These are phyloP conservation scores for Anguilla japonica DNA, from an alignment of 2,113 vertebrate species.

Conservation along the genomic window DNA sequence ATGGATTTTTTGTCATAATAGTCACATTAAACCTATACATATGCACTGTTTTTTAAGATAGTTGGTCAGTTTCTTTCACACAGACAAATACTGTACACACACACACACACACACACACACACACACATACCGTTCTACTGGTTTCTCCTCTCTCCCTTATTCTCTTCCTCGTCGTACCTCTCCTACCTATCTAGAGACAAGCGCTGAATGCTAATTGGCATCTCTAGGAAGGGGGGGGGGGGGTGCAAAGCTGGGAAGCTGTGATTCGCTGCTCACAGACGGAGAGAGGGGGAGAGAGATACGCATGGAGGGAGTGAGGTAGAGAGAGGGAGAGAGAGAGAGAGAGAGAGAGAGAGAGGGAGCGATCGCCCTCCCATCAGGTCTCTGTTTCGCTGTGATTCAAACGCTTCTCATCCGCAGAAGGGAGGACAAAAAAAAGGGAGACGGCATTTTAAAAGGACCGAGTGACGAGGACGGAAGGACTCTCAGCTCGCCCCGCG, in stretches of 20 bases:
- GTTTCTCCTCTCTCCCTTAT: not conserved
- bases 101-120: slow-evolving; percentile 2
- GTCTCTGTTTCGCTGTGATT: slow-evolving; percentile 50
- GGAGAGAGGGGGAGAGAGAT: slow-evolving; percentile 39
- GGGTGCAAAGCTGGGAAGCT: slow-evolving; percentile 44
- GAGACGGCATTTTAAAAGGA: slow-evolving; percentile 23
- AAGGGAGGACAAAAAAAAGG: slow-evolving; percentile 9
- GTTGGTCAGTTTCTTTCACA: not conserved
- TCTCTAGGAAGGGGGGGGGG: slow-evolving; percentile 35
- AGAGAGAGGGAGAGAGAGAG: slow-evolving; percentile 42
- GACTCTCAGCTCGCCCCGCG: slow-evolving; percentile 17
- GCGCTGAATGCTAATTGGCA: slow-evolving; percentile 61
- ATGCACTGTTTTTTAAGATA: not conserved
- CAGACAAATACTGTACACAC: not conserved
- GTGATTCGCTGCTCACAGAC: slow-evolving; percentile 68
- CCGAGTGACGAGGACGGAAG: slow-evolving; percentile 34
- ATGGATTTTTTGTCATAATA: not conserved
- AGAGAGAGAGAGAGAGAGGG: slow-evolving; percentile 47
- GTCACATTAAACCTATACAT: not conserved
- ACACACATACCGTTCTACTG: not conserved
- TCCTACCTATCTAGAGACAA: slow-evolving; percentile 41
- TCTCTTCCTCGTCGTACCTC: slow-evolving; percentile 20
- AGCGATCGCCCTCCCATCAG: slow-evolving; percentile 47
- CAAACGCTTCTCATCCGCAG: slow-evolving; percentile 51
- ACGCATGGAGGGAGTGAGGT: slow-evolving; percentile 38